Conservation (phyloP, 1,140 invertebrate genomes). For the Vanessa atalanta region DNA sequence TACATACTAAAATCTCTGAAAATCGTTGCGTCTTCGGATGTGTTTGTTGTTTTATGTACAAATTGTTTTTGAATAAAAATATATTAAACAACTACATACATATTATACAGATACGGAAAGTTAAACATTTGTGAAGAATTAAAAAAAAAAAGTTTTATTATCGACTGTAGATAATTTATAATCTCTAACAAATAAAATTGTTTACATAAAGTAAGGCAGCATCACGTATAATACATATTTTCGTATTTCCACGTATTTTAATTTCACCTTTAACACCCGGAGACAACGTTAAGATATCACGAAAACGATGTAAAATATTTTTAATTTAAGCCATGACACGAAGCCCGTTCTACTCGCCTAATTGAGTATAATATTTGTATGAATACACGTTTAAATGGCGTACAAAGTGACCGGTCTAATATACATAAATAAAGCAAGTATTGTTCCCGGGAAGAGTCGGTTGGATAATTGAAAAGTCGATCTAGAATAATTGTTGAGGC, state of each 20-base stretch:
- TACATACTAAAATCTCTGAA: too few species aligned
- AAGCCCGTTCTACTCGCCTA: conserved; percentile 17
- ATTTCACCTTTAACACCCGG: conserved; percentile 12
- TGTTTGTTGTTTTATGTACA: too few species aligned
- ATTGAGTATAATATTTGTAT: conserved; percentile 31
- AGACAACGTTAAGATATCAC: conserved; percentile 12
- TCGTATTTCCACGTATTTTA: neutral
- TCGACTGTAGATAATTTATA: too few species aligned
- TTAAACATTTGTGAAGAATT: too few species aligned
- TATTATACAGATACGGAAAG: too few species aligned
- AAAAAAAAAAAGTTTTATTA: too few species aligned
- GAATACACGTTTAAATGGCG: conserved; percentile 59
- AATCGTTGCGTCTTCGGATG: too few species aligned
- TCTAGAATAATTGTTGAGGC: conserved; percentile 79
- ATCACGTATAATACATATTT: neutral
- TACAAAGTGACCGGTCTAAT: conserved; percentile 76
- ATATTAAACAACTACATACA: too few species aligned
- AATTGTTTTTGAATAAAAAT: too few species aligned
- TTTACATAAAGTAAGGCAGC: neutral
- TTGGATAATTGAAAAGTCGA: conserved; percentile 80
- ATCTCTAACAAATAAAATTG: too few species aligned
- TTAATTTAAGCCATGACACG: conserved; percentile 13
- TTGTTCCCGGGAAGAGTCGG: conserved; percentile 72
- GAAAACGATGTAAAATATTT: conserved; percentile 28
- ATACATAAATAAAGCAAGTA: conserved; percentile 77